Evolutionary conservation across 1,140 invertebrate genomes (phyloP), one percentile per base, ranked within the genome.

Genomic region (Elymnias hypermnestra): DNA sequence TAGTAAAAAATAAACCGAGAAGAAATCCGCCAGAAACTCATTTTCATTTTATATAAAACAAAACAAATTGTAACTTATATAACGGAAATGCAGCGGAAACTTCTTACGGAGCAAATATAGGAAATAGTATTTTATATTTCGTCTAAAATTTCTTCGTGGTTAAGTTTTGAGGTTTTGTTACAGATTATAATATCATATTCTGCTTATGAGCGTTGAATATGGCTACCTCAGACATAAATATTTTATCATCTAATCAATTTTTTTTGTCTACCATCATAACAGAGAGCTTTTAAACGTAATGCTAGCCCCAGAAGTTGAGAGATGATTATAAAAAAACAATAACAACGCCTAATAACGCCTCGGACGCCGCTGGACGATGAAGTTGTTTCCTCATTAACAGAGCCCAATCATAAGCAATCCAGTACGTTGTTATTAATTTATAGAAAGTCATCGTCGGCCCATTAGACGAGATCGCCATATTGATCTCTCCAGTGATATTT

Each of bases 391-490:
- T 82, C 68, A 83, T 83, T 83, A 79, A 77, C 39, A 47, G 50
- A 50, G 63, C 45, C 72, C 77, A 72, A 74, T 83, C 75, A 63
- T 63, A 55, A 37, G 58, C 62, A 60, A 65, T 37, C 40, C 39
- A 45, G 54, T 55, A 70, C 69, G 74, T 78, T 83, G 72, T 81
- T 83, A 83, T 79, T 75, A 79, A 81, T 83, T 81, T 83, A 81
- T 83, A 79, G 79, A 83, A 81, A 83, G 79, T 81, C 79, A 83
- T 81, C 68, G 69, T 69, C 57, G 25, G 56, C 46, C 73, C 76
- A 83, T 83, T 83, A 83, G 75, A 51, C 38, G 61, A 66, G 68
- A 81, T 81, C 68, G 65, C 73, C 79, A 83, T 83, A 81, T 77
- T 66, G 79, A 79, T 77, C 73, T 60, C 54, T 53, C 57, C 53